Conservation (phyloP, 2,113 vertebrate genomes). For the Cheilinus undulatus region DNA sequence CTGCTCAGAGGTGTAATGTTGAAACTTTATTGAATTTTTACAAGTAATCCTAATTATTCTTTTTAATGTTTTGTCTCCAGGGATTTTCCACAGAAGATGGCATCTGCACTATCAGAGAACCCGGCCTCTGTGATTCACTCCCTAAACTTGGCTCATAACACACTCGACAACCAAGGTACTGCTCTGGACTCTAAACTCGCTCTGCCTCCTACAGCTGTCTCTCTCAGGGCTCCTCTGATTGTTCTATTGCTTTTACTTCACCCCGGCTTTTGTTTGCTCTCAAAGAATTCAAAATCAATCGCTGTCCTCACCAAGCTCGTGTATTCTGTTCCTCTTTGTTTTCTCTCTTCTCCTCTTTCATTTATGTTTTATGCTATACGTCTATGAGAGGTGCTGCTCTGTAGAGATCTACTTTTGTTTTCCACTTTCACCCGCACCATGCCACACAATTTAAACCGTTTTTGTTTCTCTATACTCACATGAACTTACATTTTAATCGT, state of each 20-base stretch:
- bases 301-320: conserved; percentile 26
- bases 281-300: conserved; percentile 54
- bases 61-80: conserved; percentile 60
- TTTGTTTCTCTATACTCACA: background rate
- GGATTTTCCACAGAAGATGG: conserved; percentile 93
- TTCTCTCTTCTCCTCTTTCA: background rate
- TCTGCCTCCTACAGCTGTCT: conserved; percentile 22
- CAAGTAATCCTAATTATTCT: conserved; percentile 3
- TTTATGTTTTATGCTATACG: conserved; percentile 17
- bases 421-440: background rate
- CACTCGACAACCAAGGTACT: conserved; percentile 93
- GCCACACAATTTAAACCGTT: background rate
- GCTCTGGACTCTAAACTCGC: conserved; percentile 23
- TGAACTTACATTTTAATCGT: background rate
- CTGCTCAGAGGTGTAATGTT: background rate
- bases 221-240: conserved; percentile 27
- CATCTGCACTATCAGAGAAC: conserved; percentile 90
- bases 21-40: conserved; percentile 12
- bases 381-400: conserved; percentile 4
- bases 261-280: conserved; percentile 40
- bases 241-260: conserved; percentile 41
- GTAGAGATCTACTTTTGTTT: conserved; percentile 22
- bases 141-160: conserved; percentile 91
- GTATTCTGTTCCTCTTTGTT: conserved; percentile 21
- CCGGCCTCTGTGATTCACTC: conserved; percentile 90